Base-by-base conservation (phyloP, 2,113 vertebrate species). In the Tringa solitaria region DNA sequence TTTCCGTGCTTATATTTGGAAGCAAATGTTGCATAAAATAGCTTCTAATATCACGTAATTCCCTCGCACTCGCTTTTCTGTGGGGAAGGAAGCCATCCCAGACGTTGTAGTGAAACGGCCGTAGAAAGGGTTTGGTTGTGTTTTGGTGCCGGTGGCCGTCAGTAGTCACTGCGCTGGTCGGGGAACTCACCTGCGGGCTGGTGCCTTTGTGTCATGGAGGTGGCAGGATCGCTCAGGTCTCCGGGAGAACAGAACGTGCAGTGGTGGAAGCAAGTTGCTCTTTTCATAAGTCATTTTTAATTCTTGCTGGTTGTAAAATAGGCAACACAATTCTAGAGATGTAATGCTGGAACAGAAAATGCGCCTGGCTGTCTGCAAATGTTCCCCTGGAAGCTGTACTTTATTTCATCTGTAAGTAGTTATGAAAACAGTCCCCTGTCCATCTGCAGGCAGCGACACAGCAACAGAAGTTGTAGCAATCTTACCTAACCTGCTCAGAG, bases 401-500 rank as follows among this genome's bases (percentile, higher is more conserved):
- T 80, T 16, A 53, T 64, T 64, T 90, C 37, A 4, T 61, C 65
- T 78, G 20, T 87, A 79, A 92, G 75, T 75, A 41, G 22, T 30
- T 35, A 9, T 0, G 4, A 50, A 79, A 69, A 26, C 33, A 59
- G 57, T 61, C 64, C 19, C 0, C 0, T 46, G 35, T 76, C 21
- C 37, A 5, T 89, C 51, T 87, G 43, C 1, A 6, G 82, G 84
- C n/a, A 84, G 56, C 69, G 78, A 37, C 63, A 59, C 46, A 67
- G 74, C 54, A 59, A 24, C 64, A 84, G 59, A 50, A 88, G 37
- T 87, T 86, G 77, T 57, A 54, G 61, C 2, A 48, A 59, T 91
- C 78, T 73, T 82, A 85, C 87, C 92, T 95, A 93, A 95, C 94
- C 87, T 97, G 84, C 89, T 82, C 12, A 37, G 82, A 89, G 81